A percentile compares a stretch with the other conserved stretches of the same genome.
These are phyloP conservation scores for Drosophila quadrilineata DNA, from an alignment of 1,140 invertebrate species.

Conservation along the genomic window DNA sequence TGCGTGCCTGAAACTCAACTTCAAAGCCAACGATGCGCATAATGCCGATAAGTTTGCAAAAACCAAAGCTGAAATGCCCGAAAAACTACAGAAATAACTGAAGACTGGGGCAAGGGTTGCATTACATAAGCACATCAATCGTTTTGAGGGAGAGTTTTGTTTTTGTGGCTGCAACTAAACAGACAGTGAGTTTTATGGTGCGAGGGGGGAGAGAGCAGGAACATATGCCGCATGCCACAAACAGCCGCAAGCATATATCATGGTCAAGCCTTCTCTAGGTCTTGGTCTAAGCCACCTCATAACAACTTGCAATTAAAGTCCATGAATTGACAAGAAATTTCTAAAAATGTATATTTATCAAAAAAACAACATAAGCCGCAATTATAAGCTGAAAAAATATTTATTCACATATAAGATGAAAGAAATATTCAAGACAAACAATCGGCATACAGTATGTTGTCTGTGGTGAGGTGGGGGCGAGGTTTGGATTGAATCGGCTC, in stretches of 20 bases:
- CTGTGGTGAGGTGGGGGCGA: conserved; percentile 38
- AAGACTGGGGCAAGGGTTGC: conserved; percentile 46
- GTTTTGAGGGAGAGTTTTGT: conserved; percentile 46
- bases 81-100: conserved; percentile 7
- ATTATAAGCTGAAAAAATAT: conserved; percentile 48
- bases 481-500: conserved; percentile 15
- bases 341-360: no score
- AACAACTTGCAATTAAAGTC: conserved; percentile 65
- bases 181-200: background rate
- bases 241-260: background rate
- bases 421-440: conserved; percentile 19
- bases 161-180: background rate
- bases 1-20: conserved; percentile 60
- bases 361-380: conserved; percentile 38
- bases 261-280: background rate
- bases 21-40: conserved; percentile 43
- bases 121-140: conserved; percentile 76
- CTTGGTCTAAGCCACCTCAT: conserved; percentile 33
- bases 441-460: conserved; percentile 26
- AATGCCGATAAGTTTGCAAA: conserved; percentile 37
- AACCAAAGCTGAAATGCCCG: background rate
- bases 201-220: conserved; percentile 10
- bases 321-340: conserved; percentile 75
- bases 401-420: no score
- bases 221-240: conserved; percentile 2